Base-by-base conservation (phyloP, 1,140 invertebrate species). In the Ostrea edulis region DNA sequence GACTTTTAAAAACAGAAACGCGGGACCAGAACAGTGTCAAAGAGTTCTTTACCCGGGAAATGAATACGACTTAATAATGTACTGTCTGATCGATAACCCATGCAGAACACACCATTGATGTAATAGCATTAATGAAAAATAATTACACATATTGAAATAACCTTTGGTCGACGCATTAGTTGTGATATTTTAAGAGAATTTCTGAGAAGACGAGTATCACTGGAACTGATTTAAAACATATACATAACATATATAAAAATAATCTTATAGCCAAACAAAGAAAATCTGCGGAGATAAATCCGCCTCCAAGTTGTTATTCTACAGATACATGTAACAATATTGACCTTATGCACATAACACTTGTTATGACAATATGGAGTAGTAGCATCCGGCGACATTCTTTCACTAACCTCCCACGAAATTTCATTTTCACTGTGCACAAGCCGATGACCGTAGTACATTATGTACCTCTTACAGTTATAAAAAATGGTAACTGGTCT, bases 111-210 rank as follows among this genome's bases (percentile, higher is more conserved):
- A 77, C 44, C 20, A 22, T 53, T 83, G 82, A 83, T 83, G 55
- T 85, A 85, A 85, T 85, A 35, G 83, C 83, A 20, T 55, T 85
- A 85, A 85, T 85, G 83, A 85, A 85, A 85, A 85, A 85, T 85
- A 62, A 85, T 85, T 85, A 62, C 83, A 55, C 58, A 58, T 84
- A 85, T 85, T 85, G 83, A 25, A 58, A 62, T 85, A 35, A 85
- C 83, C 83, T 83, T 53, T 83, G 44, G 82, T 35, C 22, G 82
- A 83, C 35, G 82, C 25, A 44, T 83, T 54, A 83, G n/a, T 51
- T 35, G 29, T 8, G 44, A 52, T 83, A 83, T 83, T 83, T 54
- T 54, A 20, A 22, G 44, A 20, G 20, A 52, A 83, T 17, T 17
- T 52, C 82, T 22, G 4, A 22, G 52, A 20, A 52, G 82, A 44